Evolutionary conservation across 1,140 invertebrate genomes (phyloP).

Genomic region (Zeugodacus cucurbitae): DNA sequence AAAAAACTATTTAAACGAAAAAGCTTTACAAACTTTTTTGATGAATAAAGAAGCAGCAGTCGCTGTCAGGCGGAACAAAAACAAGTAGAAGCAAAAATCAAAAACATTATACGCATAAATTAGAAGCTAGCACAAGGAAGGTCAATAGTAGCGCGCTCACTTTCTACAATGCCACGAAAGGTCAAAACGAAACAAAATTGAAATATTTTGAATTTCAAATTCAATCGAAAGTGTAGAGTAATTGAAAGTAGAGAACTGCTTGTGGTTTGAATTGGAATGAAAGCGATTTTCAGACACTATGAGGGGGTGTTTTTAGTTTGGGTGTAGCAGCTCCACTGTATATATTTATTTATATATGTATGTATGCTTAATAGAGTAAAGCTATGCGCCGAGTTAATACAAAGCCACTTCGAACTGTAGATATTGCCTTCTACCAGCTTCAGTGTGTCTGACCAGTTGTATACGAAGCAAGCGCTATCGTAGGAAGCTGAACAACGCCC

Average conservation of each 20-base stretch:
- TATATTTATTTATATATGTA: background rate
- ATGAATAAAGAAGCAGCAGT: background rate
- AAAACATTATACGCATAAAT: background rate
- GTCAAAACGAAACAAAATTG: background rate
- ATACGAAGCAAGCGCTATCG: no score
- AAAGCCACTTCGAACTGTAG: background rate
- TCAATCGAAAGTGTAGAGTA: background rate
- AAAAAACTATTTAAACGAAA: background rate
- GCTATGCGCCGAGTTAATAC: background rate
- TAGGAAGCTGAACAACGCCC: background rate
- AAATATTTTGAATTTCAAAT: conserved; percentile 14
- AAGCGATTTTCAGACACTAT: background rate
- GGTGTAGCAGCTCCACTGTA: background rate
- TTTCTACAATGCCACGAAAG: background rate
- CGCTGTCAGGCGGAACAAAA: background rate
- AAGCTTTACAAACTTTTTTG: background rate
- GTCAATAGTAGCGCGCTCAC: background rate
- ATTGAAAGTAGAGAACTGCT: background rate
- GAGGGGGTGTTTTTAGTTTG: background rate
- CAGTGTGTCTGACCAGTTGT: background rate
- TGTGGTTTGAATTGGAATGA: background rate
- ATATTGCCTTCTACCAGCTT: background rate
- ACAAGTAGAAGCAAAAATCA: background rate
- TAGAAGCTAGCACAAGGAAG: background rate
- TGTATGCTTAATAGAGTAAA: background rate